Conservation (phyloP, 2,797 vertebrate species). For the Nyctalus aviator region DNA sequence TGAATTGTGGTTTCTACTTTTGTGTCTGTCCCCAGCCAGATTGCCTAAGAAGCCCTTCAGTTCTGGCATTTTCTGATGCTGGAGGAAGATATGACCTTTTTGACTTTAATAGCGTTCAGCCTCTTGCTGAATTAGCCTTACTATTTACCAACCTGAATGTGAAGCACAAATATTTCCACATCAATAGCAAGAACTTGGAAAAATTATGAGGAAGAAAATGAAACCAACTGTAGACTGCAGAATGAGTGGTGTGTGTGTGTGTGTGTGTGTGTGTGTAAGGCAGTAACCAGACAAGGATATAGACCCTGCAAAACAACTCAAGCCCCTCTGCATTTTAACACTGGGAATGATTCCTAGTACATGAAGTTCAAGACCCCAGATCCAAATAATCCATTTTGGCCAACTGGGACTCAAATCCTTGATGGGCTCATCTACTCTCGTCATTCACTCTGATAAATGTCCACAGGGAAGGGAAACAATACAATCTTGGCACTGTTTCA, state of each 20-base stretch:
- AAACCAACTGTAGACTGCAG: constrained; percentile 4
- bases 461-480: constrained; percentile 62
- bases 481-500: constrained; percentile 79
- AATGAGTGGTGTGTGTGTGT: not conserved
- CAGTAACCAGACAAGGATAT: not conserved
- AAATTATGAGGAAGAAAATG: constrained; percentile 48
- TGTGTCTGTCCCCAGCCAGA: not conserved
- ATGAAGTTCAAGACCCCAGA: constrained; percentile 34
- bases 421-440: constrained; percentile 54
- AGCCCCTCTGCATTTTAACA: not conserved
- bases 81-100: not conserved
- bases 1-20: constrained; percentile 16
- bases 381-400: constrained; percentile 61
- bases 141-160: not conserved
- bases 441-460: constrained; percentile 74
- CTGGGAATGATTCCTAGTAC: not conserved
- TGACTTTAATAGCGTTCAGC: not conserved
- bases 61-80: constrained; percentile 36
- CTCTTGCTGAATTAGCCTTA: not conserved
- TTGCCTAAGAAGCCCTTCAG: not conserved
- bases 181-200: not conserved
- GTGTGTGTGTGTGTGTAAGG: too few relatives aligned
- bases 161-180: constrained; percentile 17
- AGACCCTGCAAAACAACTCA: not conserved
- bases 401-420: constrained; percentile 38